Conservation (phyloP, 2,888 invertebrate genomes). For the Pandemis heparana region DNA sequence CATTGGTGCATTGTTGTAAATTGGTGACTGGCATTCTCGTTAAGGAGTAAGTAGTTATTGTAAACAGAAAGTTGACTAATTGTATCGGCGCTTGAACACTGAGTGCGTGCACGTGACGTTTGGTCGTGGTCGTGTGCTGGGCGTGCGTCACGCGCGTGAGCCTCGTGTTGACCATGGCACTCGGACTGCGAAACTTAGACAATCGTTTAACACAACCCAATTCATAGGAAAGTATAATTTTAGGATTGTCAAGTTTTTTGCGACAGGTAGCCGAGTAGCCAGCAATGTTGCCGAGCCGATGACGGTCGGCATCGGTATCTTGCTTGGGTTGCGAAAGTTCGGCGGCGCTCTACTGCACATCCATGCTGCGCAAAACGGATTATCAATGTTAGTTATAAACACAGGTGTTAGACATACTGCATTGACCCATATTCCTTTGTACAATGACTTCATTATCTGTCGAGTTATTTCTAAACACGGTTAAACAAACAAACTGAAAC, state of each 20-base stretch:
- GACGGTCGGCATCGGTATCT: constrained; percentile 55
- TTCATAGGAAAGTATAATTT: too few relatives aligned
- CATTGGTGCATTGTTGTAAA: background rate
- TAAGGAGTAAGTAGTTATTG: background rate
- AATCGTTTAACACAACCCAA: too few relatives aligned
- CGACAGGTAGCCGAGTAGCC: background rate
- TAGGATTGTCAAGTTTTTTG: too few relatives aligned
- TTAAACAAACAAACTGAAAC: background rate
- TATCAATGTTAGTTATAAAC: constrained; percentile 64
- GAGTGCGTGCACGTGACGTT: constrained; percentile 3
- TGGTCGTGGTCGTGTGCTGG: background rate
- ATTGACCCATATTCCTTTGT: constrained; percentile 30
- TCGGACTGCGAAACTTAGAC: too few relatives aligned
- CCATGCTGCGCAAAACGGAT: constrained; percentile 67
- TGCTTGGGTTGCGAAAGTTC: constrained; percentile 67
- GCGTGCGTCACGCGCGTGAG: constrained; percentile 15
- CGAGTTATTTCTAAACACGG: background rate
- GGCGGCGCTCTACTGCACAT: constrained; percentile 71
- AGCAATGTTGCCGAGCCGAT: constrained; percentile 46
- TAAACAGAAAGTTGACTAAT: background rate
- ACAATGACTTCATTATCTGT: background rate
- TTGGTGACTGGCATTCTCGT: background rate
- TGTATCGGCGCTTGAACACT: background rate
- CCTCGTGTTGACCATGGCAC: background rate
- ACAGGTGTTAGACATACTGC: constrained; percentile 53